Evolutionary conservation across 1,140 invertebrate species (phyloP).

Genomic region (Nixonia krombeini): DNA sequence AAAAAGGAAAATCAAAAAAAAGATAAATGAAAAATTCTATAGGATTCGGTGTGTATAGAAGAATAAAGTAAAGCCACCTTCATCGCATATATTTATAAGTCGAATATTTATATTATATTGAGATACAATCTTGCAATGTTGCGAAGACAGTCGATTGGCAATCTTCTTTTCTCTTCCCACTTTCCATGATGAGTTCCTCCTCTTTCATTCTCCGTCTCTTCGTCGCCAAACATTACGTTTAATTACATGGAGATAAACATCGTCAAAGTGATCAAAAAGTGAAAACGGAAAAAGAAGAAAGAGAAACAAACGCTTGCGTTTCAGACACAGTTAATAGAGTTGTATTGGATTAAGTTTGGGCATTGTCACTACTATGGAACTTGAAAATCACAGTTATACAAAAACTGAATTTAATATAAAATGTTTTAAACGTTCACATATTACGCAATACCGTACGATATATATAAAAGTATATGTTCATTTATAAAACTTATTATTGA

Average conservation of each 20-base stretch:
- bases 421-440: too few relatives aligned
- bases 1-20: neutral
- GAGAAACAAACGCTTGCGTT: neutral
- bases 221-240: constrained; percentile 1
- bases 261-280: neutral
- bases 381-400: too few relatives aligned
- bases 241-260: constrained; percentile 8
- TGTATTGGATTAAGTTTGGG: too few relatives aligned
- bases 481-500: too few relatives aligned
- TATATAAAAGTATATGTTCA: too few relatives aligned
- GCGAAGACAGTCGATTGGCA: constrained; percentile 1
- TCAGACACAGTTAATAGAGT: too few relatives aligned
- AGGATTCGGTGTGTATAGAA: constrained; percentile 62
- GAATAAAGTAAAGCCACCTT: constrained; percentile 63
- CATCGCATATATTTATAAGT: constrained; percentile 55
- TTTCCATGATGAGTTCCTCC: constrained; percentile 9
- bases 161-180: constrained; percentile 1
- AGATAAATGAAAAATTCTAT: constrained; percentile 3
- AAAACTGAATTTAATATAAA: too few relatives aligned
- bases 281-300: neutral
- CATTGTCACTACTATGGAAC: too few relatives aligned
- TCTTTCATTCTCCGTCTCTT: neutral
- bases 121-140: constrained; percentile 60
- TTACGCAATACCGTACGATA: too few relatives aligned
- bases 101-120: constrained; percentile 62